phyloP scores from a whole-genome alignment of 2,797 vertebrate genomes.

The Pempheris klunzingeri region DNA sequence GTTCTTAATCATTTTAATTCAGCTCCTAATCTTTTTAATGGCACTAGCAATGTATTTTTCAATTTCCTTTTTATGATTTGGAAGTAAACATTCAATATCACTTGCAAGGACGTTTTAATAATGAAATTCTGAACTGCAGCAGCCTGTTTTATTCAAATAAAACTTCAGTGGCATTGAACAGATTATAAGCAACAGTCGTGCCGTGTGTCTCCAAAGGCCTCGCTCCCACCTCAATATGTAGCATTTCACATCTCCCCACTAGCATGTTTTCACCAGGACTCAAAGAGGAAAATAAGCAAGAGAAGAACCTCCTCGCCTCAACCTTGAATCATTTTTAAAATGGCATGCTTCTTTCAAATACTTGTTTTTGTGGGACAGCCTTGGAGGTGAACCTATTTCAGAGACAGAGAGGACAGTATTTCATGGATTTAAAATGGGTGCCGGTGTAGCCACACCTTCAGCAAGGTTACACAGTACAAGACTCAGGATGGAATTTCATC shows the following conservation, averaged over 20 bases:
- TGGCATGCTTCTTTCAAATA: slow-evolving; percentile 29
- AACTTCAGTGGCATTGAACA: background rate
- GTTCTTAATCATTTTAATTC: background rate
- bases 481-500: slow-evolving; percentile 44
- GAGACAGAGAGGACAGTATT: slow-evolving; percentile 19
- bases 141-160: slow-evolving; percentile 5
- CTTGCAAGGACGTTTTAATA: background rate
- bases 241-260: slow-evolving; percentile 17
- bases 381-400: slow-evolving; percentile 39
- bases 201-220: slow-evolving; percentile 18
- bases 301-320: background rate
- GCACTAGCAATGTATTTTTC: background rate
- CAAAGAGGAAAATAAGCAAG: slow-evolving; percentile 17
- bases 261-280: slow-evolving; percentile 20
- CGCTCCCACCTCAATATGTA: slow-evolving; percentile 10
- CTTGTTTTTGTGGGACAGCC: slow-evolving; percentile 22
- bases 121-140: background rate
- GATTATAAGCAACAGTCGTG: slow-evolving; percentile 19
- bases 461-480: slow-evolving; percentile 25
- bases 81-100: slow-evolving; percentile 12
- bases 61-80: background rate
- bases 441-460: slow-evolving; percentile 8
- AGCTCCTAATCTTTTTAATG: background rate
- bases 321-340: slow-evolving; percentile 33
- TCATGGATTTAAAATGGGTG: slow-evolving; percentile 30